Evolutionary conservation across 2,113 vertebrate species (phyloP), one percentile per base, ranked within the genome.

Genomic region (Pelecanoides urinatrix): DNA sequence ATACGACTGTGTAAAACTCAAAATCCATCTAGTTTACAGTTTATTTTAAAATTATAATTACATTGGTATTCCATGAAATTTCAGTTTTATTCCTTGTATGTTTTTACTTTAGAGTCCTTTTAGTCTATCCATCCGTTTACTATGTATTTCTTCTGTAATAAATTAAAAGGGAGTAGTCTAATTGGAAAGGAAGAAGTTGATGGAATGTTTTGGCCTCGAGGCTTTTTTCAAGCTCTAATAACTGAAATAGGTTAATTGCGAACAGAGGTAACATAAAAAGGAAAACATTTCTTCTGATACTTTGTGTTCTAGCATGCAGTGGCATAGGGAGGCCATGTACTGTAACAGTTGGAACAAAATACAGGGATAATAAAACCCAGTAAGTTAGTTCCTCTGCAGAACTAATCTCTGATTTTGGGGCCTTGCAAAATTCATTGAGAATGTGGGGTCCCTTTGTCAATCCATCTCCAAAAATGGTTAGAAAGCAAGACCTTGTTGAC

Each of bases 131-230:
- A 36, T 72, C 27, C 49, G 32, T 85, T 92, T 85, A 50, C 80
- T 58, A 19, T 3, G 36, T 27, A 52, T 19, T 81, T 55, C 61
- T 58, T 49, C 58, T 91, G 68, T 36, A 73, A 27, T 44, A 67
- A 88, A 75, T 96, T 27, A 29, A 74, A 93, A 32, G 20, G 32
- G 72, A 86, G 53, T 38, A 67, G 70, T 11, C 25, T 68, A 53
- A 65, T 91, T 96, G 95, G 85, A 65, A 92, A 74, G 92, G 84
- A 92, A 86, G 96, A 82, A 93, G 67, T 4, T 91, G 83, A 92
- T 94, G 92, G 94, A 95, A 88, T 97, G 82, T 90, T 97, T 95
- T 96, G 92, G 89, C 94, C 91, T 87, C 3, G 1, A 75, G 72
- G 95, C 38, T 76, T 96, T 95, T 97, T 73, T 88, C n/a, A 70